Evolutionary conservation across 2,888 invertebrate genomes (phyloP), one percentile per base, ranked within the genome.

Genomic region (Cheilosia grossa): DNA sequence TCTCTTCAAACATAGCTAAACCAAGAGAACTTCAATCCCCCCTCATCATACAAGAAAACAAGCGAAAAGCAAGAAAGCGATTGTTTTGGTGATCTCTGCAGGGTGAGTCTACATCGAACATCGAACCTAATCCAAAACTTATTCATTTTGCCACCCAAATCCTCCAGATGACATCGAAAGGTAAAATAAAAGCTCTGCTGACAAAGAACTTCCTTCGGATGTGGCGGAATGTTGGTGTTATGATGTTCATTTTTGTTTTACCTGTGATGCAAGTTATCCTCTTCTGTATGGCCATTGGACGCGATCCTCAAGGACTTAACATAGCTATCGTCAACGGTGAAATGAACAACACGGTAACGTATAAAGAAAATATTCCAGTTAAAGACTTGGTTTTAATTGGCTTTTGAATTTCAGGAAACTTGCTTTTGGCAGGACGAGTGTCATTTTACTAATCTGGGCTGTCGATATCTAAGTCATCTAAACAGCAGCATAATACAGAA

Each of bases 221-320:
- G 97, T 97, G 97, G 97, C 93, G 97, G 61, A 97, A 97, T 92
- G 96, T 97, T 82, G 97, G 97, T 53, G 97, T 98, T 83, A 97
- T 98, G 96, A 93, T 98, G 89, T 98, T 98, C 92, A 97, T 98
- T 89, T 98, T 98, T 91, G 96, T 97, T 42, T 92, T 98, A 89
- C 98, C 98, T n/a, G 97, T 97, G 33, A 96, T 98, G 95, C 97
- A 98, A 93, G 97, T 98, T 82, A 96, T 98, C 74, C 94, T 98
- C 77, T 98, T 98, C 93, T 98, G 98, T 91, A 92, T 98, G 91
- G 98, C 98, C 78, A 98, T 97, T 87, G 97, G 97, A 61, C 94
- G 97, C 30, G 97, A 97, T 91, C 97, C 97, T 0, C 95, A 95
- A 77, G 96, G 96, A 61, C 93, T 98, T 4, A 95, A 94, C 88